These are phyloP conservation scores for Psittacula cyanocephala DNA, from an alignment of 2,113 vertebrate species.

Conservation along the genomic window DNA sequence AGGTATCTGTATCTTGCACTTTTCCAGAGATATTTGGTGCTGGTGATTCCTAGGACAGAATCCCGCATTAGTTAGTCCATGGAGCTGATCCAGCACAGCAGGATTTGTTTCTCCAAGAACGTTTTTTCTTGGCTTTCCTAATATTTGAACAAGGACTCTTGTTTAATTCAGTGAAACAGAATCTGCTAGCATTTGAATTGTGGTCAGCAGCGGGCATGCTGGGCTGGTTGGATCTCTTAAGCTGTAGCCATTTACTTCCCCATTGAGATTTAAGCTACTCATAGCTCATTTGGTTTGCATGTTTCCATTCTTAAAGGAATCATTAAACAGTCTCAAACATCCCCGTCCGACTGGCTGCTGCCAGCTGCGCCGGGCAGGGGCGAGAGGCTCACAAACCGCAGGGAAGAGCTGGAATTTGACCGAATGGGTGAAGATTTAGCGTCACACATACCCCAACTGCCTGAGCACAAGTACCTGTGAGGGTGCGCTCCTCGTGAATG, in stretches of 20 bases:
- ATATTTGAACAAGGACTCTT: constrained; percentile 7
- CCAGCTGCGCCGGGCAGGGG: background rate
- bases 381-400: background rate
- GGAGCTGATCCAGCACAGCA: background rate
- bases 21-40: background rate
- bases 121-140: background rate
- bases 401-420: background rate
- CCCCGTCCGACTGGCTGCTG: background rate
- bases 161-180: background rate
- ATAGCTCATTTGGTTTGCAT: constrained; percentile 15
- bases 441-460: rapidly evolving
- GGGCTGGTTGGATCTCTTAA: background rate
- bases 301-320: background rate
- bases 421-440: background rate
- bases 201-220: background rate
- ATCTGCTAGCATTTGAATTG: constrained; percentile 1
- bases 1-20: background rate
- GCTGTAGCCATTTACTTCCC: background rate
- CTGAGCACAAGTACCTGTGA: background rate
- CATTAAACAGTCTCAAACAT: background rate
- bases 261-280: constrained; percentile 9
- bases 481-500: background rate
- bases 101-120: constrained; percentile 21
- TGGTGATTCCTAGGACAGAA: background rate
- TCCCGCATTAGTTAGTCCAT: background rate